These are phyloP conservation scores for Drosophila helvetica DNA, from an alignment of 2,888 invertebrate species.

Conservation along the genomic window DNA sequence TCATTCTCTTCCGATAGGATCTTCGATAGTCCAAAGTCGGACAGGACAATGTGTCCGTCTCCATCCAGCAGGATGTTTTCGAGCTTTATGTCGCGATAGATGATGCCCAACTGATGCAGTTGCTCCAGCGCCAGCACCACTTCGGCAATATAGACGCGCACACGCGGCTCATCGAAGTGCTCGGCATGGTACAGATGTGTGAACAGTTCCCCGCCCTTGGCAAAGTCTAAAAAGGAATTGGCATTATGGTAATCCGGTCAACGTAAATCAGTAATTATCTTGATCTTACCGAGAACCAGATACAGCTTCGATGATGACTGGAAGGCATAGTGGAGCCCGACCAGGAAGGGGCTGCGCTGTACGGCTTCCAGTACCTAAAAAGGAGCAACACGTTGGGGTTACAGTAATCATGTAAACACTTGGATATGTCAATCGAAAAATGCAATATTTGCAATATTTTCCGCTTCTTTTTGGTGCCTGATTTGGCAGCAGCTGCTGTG, in stretches of 20 bases:
- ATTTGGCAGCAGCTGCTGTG: neutral
- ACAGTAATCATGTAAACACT: neutral
- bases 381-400: neutral
- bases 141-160: constrained; percentile 97
- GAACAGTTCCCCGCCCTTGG: constrained; percentile 98
- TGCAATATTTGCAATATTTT: neutral
- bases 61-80: constrained; percentile 98
- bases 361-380: constrained; percentile 95
- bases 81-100: constrained; percentile 98
- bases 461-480: neutral
- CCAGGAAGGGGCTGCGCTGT: constrained; percentile 96
- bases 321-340: constrained; percentile 98
- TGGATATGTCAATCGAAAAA: neutral
- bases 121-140: constrained; percentile 97
- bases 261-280: neutral
- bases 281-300: constrained; percentile 94
- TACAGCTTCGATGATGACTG: constrained; percentile 98
- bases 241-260: neutral
- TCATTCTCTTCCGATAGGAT: constrained; percentile 89
- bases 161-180: constrained; percentile 95
- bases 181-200: constrained; percentile 98
- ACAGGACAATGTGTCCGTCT: constrained; percentile 97
- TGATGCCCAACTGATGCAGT: constrained; percentile 97
- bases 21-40: constrained; percentile 99
- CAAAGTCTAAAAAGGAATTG: constrained; percentile 90